Evolutionary conservation across 2,797 vertebrate species (phyloP).

Genomic region (Macropus fuliginosus): DNA sequence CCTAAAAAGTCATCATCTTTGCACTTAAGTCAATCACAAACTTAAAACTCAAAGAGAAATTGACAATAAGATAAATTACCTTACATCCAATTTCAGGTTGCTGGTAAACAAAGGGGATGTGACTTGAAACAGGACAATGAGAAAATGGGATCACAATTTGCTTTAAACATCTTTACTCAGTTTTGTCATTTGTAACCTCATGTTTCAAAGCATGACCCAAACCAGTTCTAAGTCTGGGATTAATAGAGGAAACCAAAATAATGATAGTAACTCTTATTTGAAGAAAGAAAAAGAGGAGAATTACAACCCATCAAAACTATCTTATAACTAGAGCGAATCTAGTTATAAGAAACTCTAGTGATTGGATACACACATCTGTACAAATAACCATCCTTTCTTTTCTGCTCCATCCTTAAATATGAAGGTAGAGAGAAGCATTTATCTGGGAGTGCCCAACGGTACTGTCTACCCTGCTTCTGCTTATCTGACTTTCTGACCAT

Average conservation of each 20-base stretch:
- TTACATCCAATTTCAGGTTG: constrained; percentile 8
- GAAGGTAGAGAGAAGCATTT: background rate
- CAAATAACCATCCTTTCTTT: background rate
- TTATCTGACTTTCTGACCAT: background rate
- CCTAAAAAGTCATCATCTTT: background rate
- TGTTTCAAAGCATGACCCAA: constrained; percentile 33
- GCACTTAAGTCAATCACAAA: background rate
- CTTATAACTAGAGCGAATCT: constrained; percentile 1
- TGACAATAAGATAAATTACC: constrained; percentile 31
- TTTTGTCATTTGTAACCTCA: constrained; percentile 13
- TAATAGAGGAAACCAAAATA: constrained; percentile 47
- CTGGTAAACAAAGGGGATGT: constrained; percentile 31
- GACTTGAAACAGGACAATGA: background rate
- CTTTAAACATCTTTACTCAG: constrained; percentile 16
- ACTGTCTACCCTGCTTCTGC: background rate
- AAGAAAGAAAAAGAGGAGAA: constrained; percentile 59
- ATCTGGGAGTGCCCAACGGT: background rate
- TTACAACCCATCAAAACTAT: constrained; percentile 12
- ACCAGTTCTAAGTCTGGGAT: background rate
- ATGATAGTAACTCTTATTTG: constrained; percentile 38
- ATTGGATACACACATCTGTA: background rate
- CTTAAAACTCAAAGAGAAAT: background rate
- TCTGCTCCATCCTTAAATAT: background rate
- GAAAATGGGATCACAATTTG: constrained; percentile 27
- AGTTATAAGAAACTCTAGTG: background rate